Percentiles rank a stretch among this genome's conserved stretches.
Conservation (phyloP, 2,797 vertebrate genomes). For the Valencia hispanica region DNA sequence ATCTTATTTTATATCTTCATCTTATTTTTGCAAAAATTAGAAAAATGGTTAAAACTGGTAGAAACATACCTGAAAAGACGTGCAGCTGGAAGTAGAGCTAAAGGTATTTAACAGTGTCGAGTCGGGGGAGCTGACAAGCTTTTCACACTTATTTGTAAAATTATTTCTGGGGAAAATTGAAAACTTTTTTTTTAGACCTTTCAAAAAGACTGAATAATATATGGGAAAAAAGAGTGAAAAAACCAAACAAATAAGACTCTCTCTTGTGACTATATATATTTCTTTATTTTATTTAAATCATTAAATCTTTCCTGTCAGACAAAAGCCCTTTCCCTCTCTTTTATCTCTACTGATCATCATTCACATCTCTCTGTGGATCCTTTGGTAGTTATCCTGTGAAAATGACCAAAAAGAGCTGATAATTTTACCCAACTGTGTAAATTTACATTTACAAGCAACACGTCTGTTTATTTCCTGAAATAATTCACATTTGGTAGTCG, state of each 20-base stretch:
- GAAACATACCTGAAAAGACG: neutral
- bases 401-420: neutral
- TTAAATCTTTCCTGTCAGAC: too few species aligned
- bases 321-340: neutral
- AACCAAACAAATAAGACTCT: too few species aligned
- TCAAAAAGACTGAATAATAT: neutral
- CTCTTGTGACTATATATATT: too few species aligned
- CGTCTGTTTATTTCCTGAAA: neutral
- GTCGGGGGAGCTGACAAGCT: neutral
- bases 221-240: too few species aligned
- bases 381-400: neutral
- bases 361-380: neutral
- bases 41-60: neutral
- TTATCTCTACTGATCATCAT: neutral
- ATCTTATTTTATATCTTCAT: neutral
- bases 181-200: too few species aligned
- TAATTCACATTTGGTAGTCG: neutral
- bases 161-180: too few species aligned
- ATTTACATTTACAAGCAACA: neutral
- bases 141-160: neutral
- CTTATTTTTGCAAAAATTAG: neutral
- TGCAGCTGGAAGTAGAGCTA: neutral
- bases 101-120: neutral
- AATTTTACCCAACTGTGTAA: neutral
- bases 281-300: too few species aligned